Evolutionary conservation across 2,888 invertebrate genomes (phyloP).

Genomic region (Phaonia tiefii): DNA sequence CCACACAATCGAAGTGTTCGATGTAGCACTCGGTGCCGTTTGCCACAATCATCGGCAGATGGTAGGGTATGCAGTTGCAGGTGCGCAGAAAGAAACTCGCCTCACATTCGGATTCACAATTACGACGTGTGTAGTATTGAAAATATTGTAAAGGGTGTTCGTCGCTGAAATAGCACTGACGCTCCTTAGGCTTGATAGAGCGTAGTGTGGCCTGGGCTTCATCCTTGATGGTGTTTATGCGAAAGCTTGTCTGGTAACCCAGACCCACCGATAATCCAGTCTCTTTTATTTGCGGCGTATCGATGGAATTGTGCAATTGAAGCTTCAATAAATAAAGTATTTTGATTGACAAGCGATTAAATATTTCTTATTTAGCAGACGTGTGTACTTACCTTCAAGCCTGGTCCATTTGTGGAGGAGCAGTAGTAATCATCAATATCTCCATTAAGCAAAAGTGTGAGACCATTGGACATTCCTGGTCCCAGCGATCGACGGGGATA

Average conservation of each 20-base stretch:
- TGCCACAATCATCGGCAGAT: constrained; percentile 83
- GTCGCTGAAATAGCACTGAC: constrained; percentile 87
- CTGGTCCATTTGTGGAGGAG: constrained; percentile 85
- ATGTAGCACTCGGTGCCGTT: constrained; percentile 86
- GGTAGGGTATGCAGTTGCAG: constrained; percentile 75
- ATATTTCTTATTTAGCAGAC: too few relatives aligned
- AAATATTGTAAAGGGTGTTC: constrained; percentile 86
- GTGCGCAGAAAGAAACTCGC: constrained; percentile 67
- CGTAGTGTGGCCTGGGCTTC: constrained; percentile 84
- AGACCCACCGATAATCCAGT: constrained; percentile 86
- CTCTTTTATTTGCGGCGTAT: constrained; percentile 88
- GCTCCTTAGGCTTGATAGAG: constrained; percentile 83
- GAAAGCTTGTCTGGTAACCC: constrained; percentile 86
- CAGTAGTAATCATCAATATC: constrained; percentile 88
- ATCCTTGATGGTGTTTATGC: constrained; percentile 84
- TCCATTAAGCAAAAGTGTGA: constrained; percentile 86
- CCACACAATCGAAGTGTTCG: constrained; percentile 84
- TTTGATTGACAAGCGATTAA: too few relatives aligned
- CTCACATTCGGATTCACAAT: constrained; percentile 84
- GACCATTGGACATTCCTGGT: constrained; percentile 86
- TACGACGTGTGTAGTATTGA: constrained; percentile 77
- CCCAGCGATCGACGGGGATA: constrained; percentile 82
- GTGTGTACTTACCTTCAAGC: constrained; percentile 81
- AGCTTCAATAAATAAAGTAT: constrained; percentile 67
- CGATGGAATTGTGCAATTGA: constrained; percentile 87